These are phyloP conservation scores for Drosophila ogumai DNA, from an alignment of 1,140 invertebrate species.

Conservation along the genomic window DNA sequence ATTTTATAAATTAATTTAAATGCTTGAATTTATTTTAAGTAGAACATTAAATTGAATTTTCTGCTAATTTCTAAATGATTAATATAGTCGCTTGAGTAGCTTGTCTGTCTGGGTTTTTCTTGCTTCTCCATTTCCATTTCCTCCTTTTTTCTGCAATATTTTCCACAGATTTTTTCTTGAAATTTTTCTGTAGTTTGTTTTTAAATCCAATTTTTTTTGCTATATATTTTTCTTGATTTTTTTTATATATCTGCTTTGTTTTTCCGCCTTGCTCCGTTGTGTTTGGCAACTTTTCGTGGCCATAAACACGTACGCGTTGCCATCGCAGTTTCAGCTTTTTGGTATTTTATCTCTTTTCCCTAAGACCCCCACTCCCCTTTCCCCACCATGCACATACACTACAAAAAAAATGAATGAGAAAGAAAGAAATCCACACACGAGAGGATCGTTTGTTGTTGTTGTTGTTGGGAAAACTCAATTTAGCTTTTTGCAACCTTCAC, in stretches of 20 bases:
- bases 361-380: not conserved
- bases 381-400: conserved; percentile 7
- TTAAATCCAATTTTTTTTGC: conserved; percentile 3
- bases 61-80: not conserved
- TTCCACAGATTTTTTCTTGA: conserved; percentile 19
- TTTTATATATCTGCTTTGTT: conserved; percentile 33
- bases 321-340: conserved; percentile 69
- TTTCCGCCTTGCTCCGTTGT: conserved; percentile 56
- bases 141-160: conserved; percentile 11
- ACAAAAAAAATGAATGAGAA: conserved; percentile 6
- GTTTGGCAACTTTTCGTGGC: conserved; percentile 80
- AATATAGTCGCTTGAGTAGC: not conserved
- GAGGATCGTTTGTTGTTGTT: conserved; percentile 53
- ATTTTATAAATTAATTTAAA: no score
- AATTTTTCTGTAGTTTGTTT: conserved; percentile 12
- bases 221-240: conserved; percentile 4
- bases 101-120: no score
- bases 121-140: not conserved
- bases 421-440: conserved; percentile 22
- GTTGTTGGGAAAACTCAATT: conserved; percentile 81
- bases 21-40: not conserved
- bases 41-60: not conserved
- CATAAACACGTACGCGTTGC: conserved; percentile 79
- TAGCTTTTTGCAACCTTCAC: conserved; percentile 80
- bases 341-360: conserved; percentile 62